Percentiles rank a stretch among this genome's conserved stretches.
Conservation (phyloP, 1,140 invertebrate genomes). For the Scaptomyza graminum region DNA sequence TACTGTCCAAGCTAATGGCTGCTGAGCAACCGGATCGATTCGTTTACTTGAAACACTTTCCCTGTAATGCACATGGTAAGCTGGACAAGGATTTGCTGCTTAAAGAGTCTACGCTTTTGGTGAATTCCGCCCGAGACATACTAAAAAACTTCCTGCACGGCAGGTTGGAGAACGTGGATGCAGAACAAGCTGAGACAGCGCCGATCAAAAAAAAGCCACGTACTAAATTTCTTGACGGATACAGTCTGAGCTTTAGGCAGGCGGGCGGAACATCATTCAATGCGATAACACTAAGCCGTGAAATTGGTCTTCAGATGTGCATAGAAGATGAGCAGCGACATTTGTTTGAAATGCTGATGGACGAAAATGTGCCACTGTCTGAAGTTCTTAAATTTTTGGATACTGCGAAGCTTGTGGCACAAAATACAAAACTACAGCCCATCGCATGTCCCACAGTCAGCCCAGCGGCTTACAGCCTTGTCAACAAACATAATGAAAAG, state of each 20-base stretch:
- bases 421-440: conserved; percentile 58
- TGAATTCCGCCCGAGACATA: conserved; percentile 58
- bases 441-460: not conserved
- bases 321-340: conserved; percentile 56
- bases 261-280: conserved; percentile 77
- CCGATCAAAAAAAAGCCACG: conserved; percentile 28
- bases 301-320: conserved; percentile 64
- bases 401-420: conserved; percentile 53
- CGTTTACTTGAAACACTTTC: conserved; percentile 78
- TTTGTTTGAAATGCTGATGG: conserved; percentile 57
- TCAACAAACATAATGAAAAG: conserved; percentile 59
- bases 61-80: conserved; percentile 85
- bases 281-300: conserved; percentile 66
- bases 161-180: conserved; percentile 57
- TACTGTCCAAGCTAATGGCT: conserved; percentile 52
- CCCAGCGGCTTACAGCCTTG: conserved; percentile 2
- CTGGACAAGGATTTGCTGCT: conserved; percentile 58
- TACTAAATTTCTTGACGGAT: conserved; percentile 16
- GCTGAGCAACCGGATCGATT: conserved; percentile 84
- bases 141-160: conserved; percentile 63
- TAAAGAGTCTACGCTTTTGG: conserved; percentile 56
- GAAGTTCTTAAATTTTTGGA: conserved; percentile 50
- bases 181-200: conserved; percentile 8
- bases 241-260: conserved; percentile 57
- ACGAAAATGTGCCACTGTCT: conserved; percentile 48